Conservation (phyloP, 2,888 invertebrate genomes). For the Eupithecia exiguata region DNA sequence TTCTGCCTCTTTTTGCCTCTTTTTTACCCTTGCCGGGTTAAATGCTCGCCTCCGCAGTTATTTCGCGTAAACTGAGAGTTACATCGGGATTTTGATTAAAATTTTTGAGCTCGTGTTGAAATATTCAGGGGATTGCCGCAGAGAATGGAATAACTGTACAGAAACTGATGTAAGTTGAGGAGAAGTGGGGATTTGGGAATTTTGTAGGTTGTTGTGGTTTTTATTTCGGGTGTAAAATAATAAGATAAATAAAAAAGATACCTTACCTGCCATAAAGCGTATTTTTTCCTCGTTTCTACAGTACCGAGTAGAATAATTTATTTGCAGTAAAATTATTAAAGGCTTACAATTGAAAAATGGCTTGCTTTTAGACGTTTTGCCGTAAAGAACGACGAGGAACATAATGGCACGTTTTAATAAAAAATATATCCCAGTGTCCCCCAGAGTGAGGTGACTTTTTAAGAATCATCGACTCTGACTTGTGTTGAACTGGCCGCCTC, state of each 20-base stretch:
- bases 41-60: constrained; percentile 32
- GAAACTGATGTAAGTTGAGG: neutral
- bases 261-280: neutral
- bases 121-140: constrained; percentile 25
- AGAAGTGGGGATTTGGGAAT: constrained; percentile 1
- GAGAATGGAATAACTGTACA: constrained; percentile 7
- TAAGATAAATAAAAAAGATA: neutral
- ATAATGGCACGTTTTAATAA: too few species aligned
- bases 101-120: constrained; percentile 32
- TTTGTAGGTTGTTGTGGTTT: constrained; percentile 1
- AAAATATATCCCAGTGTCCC: too few species aligned
- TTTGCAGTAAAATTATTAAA: neutral
- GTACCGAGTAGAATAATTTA: neutral
- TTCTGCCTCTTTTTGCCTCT: constrained; percentile 17
- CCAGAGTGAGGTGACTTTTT: too few species aligned
- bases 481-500: too few species aligned
- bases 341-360: too few species aligned
- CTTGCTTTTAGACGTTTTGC: too few species aligned
- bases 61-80: constrained; percentile 35
- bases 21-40: constrained; percentile 21
- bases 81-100: constrained; percentile 37
- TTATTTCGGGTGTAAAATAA: neutral
- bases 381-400: too few species aligned
- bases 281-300: neutral
- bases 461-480: too few species aligned